Evolutionary conservation across 2,797 vertebrate genomes (phyloP), one percentile per base, ranked within the genome.

Genomic region (Rousettus madagascariensis): DNA sequence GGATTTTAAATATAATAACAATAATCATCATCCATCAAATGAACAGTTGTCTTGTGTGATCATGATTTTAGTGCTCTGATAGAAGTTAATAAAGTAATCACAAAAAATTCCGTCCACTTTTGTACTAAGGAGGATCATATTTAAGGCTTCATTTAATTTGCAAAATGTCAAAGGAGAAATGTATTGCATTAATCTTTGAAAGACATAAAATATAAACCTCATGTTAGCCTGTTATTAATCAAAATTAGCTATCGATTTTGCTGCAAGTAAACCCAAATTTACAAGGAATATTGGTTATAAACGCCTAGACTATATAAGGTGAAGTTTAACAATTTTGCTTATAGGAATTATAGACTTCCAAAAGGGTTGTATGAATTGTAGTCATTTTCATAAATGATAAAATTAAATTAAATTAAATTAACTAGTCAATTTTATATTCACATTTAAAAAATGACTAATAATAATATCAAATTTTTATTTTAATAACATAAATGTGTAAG

Each of bases 121-220:
- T 95, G 79, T 97, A 96, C 97, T 97, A 95, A 98, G 97, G 95
- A 98, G 95, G 97, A 98, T 98, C 96, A 97, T 97, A 98, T 98
- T 98, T 98, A 98, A 98, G 98, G 97, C 97, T 98, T 96, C 98
- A 98, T 98, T 98, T 98, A 98, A 98, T 98, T 98, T 98, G 93
- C 96, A 97, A 98, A 98, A 98, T 98, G 98, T 98, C 98, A 98
- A 98, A 98, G 96, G 95, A 93, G 96, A 96, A 98, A 98, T 97
- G 97, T 98, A 98, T 98, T 98, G 97, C 97, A 97, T 98, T 98
- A 98, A 97, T 97, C 96, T 96, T 95, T 97, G 97, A 97, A 98
- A 98, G 96, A 98, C 96, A 97, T 97, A 97, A 96, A 97, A 97
- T 97, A 97, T 97, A 98, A 97, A 97, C 95, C 94, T 98, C 96